These are phyloP conservation scores for Fundulus diaphanus DNA, from an alignment of 2,797 vertebrate species.

Conservation along the genomic window DNA sequence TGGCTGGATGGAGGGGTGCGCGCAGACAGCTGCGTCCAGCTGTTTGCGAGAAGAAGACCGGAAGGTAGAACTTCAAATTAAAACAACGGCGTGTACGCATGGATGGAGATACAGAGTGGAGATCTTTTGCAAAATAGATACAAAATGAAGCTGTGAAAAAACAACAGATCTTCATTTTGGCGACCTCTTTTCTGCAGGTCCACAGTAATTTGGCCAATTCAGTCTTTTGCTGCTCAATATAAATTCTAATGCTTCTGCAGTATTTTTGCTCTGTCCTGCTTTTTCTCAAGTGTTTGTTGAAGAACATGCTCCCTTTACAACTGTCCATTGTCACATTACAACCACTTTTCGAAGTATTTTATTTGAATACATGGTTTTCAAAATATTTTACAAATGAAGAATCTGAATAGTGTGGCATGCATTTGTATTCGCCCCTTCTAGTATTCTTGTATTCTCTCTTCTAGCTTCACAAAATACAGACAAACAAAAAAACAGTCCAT, in stretches of 20 bases:
- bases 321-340: neutral
- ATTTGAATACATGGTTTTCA: neutral
- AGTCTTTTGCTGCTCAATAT: too few relatives aligned
- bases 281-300: too few relatives aligned
- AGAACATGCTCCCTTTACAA: too few relatives aligned
- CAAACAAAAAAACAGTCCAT: neutral
- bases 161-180: neutral
- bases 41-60: constrained; percentile 30
- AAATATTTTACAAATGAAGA: neutral
- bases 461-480: neutral
- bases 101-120: neutral
- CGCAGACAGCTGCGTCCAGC: constrained; percentile 52
- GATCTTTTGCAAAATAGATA: neutral
- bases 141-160: neutral
- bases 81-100: constrained; percentile 22
- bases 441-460: neutral
- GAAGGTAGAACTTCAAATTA: constrained; percentile 61
- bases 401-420: neutral
- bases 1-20: constrained; percentile 35
- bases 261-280: too few relatives aligned
- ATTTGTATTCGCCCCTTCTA: neutral
- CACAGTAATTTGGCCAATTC: too few relatives aligned
- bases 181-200: neutral
- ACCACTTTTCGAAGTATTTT: too few relatives aligned
- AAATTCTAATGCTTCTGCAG: too few relatives aligned